These are phyloP conservation scores for Diacarnus erythraeanus DNA, from an alignment of 37 sponge, comb jelly and placozoan species.

Conservation along the genomic window DNA sequence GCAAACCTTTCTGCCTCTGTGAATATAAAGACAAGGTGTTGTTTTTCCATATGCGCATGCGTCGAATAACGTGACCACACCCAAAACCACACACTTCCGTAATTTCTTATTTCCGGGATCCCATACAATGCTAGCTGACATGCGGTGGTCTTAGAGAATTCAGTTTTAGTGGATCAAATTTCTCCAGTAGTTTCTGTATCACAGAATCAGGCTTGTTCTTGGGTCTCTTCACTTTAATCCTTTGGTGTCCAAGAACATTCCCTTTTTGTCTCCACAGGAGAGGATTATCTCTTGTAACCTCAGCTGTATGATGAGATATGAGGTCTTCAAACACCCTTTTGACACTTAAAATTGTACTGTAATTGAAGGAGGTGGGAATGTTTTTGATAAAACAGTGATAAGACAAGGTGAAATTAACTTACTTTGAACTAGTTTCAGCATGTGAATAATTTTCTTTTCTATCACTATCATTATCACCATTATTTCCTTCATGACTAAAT, in stretches of 20 bases:
- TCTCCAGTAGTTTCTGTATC: constrained; percentile 37
- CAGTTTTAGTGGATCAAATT: constrained; percentile 27
- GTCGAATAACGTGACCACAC: background rate
- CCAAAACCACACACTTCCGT: background rate
- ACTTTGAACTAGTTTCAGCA: too few relatives aligned
- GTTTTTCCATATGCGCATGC: background rate
- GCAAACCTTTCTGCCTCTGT: constrained; percentile 22
- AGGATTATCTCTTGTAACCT: background rate
- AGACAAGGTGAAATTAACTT: too few relatives aligned
- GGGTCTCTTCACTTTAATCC: background rate
- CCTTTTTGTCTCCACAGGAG: background rate
- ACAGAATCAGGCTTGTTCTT: constrained; percentile 24
- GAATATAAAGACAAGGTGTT: too few relatives aligned
- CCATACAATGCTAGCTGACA: background rate
- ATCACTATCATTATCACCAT: too few relatives aligned
- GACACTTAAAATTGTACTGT: background rate
- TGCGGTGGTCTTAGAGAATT: background rate
- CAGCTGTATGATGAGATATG: constrained; percentile 7
- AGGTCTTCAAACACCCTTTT: constrained; percentile 39
- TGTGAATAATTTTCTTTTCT: too few relatives aligned
- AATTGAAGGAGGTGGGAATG: too few relatives aligned
- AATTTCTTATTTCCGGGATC: background rate
- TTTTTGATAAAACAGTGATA: too few relatives aligned
- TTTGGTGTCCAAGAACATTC: background rate
- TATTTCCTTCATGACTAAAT: too few relatives aligned